phyloP scores from a whole-genome alignment of 2,113 vertebrate species.

The Phocoena phocoena region DNA sequence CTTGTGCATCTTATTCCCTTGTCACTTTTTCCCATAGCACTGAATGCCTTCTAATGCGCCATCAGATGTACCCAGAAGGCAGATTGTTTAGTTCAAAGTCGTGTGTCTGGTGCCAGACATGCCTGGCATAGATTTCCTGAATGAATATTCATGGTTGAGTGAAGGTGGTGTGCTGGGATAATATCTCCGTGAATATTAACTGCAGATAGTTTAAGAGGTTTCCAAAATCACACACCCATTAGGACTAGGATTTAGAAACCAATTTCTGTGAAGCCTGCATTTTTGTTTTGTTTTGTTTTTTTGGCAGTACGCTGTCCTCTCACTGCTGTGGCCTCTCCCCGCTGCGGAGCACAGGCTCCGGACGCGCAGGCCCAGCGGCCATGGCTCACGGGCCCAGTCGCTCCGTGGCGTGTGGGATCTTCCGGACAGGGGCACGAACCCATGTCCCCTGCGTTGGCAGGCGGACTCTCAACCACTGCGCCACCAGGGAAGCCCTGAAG shows the following conservation, averaged over 20 bases:
- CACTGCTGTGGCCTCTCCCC: no score
- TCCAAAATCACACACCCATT: background rate
- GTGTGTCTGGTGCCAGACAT: background rate
- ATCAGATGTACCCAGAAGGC: background rate
- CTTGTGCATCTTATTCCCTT: background rate
- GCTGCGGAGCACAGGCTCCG: no score
- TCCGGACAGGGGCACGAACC: no score
- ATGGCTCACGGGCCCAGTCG: no score
- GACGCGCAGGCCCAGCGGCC: no score
- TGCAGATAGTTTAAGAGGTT: background rate
- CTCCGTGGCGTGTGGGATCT: no score
- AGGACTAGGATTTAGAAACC: background rate
- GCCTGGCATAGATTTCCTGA: background rate
- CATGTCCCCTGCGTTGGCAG: no score
- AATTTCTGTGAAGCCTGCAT: background rate
- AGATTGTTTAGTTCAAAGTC: background rate
- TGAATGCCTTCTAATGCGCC: background rate
- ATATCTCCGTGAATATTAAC: background rate
- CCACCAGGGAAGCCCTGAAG: no score
- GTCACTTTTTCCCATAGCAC: background rate
- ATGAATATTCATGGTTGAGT: background rate
- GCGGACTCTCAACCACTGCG: no score
- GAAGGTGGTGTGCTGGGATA: background rate
- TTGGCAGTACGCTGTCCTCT: no score
- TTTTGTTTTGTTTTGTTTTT: background rate